Conservation (phyloP, 2,797 vertebrate species). For the Pipistrellus nathusii region DNA sequence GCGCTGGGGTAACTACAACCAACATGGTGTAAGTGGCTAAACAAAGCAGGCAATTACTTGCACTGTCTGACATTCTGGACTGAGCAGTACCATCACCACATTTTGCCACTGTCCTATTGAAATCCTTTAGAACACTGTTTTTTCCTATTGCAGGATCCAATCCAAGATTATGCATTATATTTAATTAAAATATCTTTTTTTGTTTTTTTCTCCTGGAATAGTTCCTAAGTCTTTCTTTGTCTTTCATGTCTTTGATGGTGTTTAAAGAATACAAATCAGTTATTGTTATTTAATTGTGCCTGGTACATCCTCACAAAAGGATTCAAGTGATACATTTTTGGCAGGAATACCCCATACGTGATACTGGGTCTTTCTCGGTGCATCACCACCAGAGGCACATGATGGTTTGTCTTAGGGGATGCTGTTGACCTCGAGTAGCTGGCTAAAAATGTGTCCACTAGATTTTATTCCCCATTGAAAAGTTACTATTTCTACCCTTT, state of each 20-base stretch:
- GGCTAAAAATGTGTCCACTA: background rate
- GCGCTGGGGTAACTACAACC: background rate
- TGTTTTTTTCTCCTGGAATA: background rate
- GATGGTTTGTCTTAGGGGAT: background rate
- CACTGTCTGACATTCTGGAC: background rate
- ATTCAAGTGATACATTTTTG: background rate
- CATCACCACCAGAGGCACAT: background rate
- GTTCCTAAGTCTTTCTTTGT: background rate
- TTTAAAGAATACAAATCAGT: background rate
- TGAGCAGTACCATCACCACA: background rate
- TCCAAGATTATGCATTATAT: background rate
- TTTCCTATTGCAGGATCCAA: background rate
- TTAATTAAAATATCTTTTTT: background rate
- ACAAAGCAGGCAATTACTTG: background rate
- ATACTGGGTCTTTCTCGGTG: background rate
- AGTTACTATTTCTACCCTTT: background rate
- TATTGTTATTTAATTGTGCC: background rate
- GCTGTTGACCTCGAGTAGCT: background rate
- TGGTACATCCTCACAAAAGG: background rate
- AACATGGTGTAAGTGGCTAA: rapidly evolving
- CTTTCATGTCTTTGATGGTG: background rate
- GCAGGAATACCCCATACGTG: background rate
- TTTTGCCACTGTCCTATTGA: background rate
- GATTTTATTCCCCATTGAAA: background rate
- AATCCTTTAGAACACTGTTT: background rate